These are phyloP conservation scores for Gobionotothen gibberifrons DNA, from an alignment of 2,797 vertebrate genomes.

Conservation along the genomic window DNA sequence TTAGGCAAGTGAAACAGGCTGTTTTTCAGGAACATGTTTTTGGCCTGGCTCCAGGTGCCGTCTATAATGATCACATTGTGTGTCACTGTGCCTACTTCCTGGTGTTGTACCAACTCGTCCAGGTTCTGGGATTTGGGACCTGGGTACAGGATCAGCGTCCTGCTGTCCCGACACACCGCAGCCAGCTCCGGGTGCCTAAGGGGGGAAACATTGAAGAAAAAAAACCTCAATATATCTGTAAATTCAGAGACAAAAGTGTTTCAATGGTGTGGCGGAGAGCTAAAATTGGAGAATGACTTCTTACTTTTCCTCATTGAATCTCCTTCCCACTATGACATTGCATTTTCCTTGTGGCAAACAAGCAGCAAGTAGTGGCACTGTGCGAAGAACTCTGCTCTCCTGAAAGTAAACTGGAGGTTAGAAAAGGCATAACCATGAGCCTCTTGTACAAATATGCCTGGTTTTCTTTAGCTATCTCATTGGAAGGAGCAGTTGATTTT, in stretches of 20 bases:
- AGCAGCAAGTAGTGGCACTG: constrained; percentile 93
- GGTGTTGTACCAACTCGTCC: constrained; percentile 86
- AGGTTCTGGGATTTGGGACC: constrained; percentile 91
- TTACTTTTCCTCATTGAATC: constrained; percentile 95
- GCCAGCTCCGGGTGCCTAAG: constrained; percentile 92
- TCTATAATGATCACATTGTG: constrained; percentile 94
- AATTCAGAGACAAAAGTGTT: not conserved
- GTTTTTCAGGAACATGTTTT: constrained; percentile 98
- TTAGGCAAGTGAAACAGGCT: constrained; percentile 91
- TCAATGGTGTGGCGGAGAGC: not conserved
- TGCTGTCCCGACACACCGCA: constrained; percentile 87
- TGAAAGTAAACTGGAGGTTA: constrained; percentile 61
- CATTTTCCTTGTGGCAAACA: constrained; percentile 93
- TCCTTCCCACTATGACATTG: constrained; percentile 91
- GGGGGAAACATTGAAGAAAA: not conserved
- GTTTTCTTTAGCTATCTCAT: not conserved
- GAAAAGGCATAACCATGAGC: not conserved
- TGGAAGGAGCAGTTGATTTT: not conserved
- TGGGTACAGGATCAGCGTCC: constrained; percentile 93
- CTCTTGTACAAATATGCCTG: not conserved
- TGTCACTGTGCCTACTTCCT: constrained; percentile 71
- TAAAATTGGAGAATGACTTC: not conserved
- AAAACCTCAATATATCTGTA: not conserved
- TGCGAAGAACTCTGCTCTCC: constrained; percentile 95
- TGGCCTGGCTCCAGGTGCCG: constrained; percentile 98